Evolutionary conservation across 30 jellyfish, hydroid and myxozoan genomes (phyloP).

Genomic region (Aurelia sp.): DNA sequence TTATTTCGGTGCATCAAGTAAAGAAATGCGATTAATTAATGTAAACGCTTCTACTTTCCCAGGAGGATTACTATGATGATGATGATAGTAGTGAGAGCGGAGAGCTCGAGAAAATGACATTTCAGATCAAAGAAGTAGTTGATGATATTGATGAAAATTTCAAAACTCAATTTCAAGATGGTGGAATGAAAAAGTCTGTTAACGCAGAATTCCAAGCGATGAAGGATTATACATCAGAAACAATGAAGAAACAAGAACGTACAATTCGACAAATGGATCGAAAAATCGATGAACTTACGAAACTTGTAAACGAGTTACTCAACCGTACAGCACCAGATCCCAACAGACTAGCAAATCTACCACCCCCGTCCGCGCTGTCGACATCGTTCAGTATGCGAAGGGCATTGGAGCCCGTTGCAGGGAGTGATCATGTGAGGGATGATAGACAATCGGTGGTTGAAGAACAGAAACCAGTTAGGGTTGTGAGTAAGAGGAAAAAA

Average conservation of each 20-base stretch:
- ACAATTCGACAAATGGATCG: constrained; percentile 55
- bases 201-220: constrained; percentile 40
- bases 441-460: not conserved
- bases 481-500: not conserved
- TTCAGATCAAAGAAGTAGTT: constrained; percentile 93
- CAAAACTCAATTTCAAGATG: constrained; percentile 62
- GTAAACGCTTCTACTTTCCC: not conserved
- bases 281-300: constrained; percentile 66
- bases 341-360: constrained; percentile 50
- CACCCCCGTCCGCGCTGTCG: constrained; percentile 69
- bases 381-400: constrained; percentile 16
- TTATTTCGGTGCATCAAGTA: too few species aligned
- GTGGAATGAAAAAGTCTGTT: constrained; percentile 44
- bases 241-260: constrained; percentile 45
- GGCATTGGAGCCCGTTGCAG: too few species aligned
- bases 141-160: constrained; percentile 82
- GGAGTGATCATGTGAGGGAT: too few species aligned
- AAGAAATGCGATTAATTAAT: not conserved
- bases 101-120: constrained; percentile 89
- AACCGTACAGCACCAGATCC: constrained; percentile 62
- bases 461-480: not conserved
- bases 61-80: constrained; percentile 90
- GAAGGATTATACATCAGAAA: constrained; percentile 17
- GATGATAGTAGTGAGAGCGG: constrained; percentile 89
- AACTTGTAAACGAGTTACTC: constrained; percentile 49